phyloP scores from a whole-genome alignment of 1,140 invertebrate genomes.

The Lepeophtheirus salmonis region DNA sequence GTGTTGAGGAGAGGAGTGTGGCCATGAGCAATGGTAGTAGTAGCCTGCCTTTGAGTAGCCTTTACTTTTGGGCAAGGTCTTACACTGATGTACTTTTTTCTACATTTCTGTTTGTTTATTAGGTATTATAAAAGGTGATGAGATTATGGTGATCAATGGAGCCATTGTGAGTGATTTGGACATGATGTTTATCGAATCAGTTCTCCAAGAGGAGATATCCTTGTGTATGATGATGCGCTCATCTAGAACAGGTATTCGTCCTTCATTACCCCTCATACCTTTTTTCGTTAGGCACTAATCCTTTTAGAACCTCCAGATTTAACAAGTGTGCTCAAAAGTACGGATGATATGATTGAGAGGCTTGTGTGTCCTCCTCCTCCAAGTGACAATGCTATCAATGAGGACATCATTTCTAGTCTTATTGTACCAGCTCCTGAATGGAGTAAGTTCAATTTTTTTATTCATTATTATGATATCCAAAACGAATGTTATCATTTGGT shows the following conservation, averaged over 20 bases:
- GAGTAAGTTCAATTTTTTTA: constrained; percentile 40
- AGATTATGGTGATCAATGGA: constrained; percentile 96
- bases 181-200: constrained; percentile 92
- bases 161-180: constrained; percentile 91
- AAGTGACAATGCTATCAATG: constrained; percentile 71
- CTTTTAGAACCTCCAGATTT: constrained; percentile 75
- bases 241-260: constrained; percentile 11
- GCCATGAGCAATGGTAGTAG: constrained; percentile 75
- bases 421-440: constrained; percentile 85
- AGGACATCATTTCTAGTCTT: constrained; percentile 83
- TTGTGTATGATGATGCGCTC: constrained; percentile 88
- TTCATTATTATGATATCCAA: too few relatives aligned
- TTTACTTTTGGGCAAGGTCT: too few relatives aligned
- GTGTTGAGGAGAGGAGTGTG: constrained; percentile 81
- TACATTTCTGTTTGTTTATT: constrained; percentile 27
- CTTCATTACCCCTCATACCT: too few relatives aligned
- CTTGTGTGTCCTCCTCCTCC: constrained; percentile 87
- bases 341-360: constrained; percentile 83
- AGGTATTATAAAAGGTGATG: constrained; percentile 91
- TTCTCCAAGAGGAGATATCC: constrained; percentile 78
- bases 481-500: neutral
- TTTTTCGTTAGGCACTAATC: too few relatives aligned
- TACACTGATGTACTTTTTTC: constrained; percentile 8
- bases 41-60: neutral
- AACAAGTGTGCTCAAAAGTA: constrained; percentile 51